Evolutionary conservation across 1,140 invertebrate species (phyloP).

Genomic region (Acromyrmex charruanus): DNA sequence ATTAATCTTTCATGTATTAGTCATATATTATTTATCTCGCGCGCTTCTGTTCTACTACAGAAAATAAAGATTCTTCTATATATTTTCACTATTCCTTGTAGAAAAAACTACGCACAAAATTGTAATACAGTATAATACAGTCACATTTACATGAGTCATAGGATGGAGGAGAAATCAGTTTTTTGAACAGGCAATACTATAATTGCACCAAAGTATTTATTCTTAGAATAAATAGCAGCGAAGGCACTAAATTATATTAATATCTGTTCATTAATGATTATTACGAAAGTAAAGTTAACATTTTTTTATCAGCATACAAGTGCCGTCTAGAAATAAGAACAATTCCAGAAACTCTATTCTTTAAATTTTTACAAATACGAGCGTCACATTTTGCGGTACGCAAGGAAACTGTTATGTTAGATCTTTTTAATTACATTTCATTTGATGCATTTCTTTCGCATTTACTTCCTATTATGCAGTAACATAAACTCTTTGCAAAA

Average conservation of each 20-base stretch:
- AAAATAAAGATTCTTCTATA: background rate
- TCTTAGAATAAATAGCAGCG: constrained; percentile 64
- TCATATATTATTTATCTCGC: background rate
- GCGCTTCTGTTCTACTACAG: background rate
- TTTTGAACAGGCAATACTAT: constrained; percentile 45
- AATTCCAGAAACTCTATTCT: constrained; percentile 42
- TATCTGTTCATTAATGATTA: constrained; percentile 55
- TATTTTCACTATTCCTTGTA: background rate
- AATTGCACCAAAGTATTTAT: constrained; percentile 65
- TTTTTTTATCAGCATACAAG: constrained; percentile 53
- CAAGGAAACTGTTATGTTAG: constrained; percentile 16
- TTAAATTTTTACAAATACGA: constrained; percentile 42
- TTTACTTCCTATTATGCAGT: constrained; percentile 8
- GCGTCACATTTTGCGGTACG: constrained; percentile 19
- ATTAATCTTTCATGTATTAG: background rate
- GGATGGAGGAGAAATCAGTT: constrained; percentile 60
- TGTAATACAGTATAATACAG: constrained; percentile 1
- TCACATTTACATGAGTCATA: background rate
- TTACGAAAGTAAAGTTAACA: constrained; percentile 61
- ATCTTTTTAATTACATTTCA: constrained; percentile 14
- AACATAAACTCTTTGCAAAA: constrained; percentile 31
- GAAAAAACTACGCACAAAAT: constrained; percentile 23
- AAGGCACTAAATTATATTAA: constrained; percentile 65
- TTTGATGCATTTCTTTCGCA: constrained; percentile 13
- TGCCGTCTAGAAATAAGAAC: constrained; percentile 47